Evolutionary conservation across 2,797 vertebrate species (phyloP).

Genomic region (Coluber constrictor): DNA sequence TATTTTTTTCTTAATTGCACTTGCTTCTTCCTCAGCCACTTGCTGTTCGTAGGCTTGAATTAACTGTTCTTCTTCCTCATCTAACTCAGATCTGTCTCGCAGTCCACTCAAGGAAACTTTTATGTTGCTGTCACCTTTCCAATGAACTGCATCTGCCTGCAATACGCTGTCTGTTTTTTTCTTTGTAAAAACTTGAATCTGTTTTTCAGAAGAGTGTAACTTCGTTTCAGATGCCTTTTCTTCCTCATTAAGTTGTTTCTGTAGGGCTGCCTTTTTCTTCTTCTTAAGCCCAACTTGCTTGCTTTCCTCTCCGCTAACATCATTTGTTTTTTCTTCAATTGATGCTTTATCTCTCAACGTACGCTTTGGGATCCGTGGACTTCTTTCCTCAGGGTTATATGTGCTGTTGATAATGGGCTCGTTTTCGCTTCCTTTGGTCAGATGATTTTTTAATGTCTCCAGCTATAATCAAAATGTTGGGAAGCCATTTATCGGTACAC

Average conservation of each 20-base stretch:
- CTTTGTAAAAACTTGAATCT: slow-evolving; percentile 48
- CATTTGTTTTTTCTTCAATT: slow-evolving; percentile 72
- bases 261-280: slow-evolving; percentile 70
- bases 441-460: slow-evolving; percentile 77
- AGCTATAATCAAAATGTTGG: slow-evolving; percentile 74
- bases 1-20: slow-evolving; percentile 74
- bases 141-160: slow-evolving; percentile 52
- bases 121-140: slow-evolving; percentile 58
- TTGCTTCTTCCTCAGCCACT: slow-evolving; percentile 79
- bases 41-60: slow-evolving; percentile 82
- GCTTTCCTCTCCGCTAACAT: slow-evolving; percentile 65
- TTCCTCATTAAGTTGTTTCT: slow-evolving; percentile 64
- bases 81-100: slow-evolving; percentile 57
- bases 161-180: slow-evolving; percentile 57
- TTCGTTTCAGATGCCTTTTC: slow-evolving; percentile 52
- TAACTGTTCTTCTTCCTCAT: slow-evolving; percentile 78
- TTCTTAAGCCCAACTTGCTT: slow-evolving; percentile 67
- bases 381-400: slow-evolving; percentile 74
- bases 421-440: slow-evolving; percentile 76
- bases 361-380: slow-evolving; percentile 78
- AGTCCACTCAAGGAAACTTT: slow-evolving; percentile 69
- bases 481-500: slow-evolving; percentile 38
- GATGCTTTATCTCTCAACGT: slow-evolving; percentile 72
- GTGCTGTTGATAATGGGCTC: slow-evolving; percentile 76
- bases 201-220: slow-evolving; percentile 49